phyloP scores from a whole-genome alignment of 2,888 invertebrate species.

The Eupithecia exiguata region DNA sequence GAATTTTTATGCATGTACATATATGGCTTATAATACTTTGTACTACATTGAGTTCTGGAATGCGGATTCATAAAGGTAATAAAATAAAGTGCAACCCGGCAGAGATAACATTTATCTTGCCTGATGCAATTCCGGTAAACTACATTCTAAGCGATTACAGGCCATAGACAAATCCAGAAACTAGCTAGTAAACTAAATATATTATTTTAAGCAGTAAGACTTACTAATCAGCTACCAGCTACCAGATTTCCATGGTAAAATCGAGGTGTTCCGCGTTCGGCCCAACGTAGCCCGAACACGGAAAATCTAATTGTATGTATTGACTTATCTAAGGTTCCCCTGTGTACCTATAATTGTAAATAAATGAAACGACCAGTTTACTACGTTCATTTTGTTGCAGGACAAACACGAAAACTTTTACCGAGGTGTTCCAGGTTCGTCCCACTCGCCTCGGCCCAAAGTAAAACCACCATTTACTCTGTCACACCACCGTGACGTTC shows the following conservation, averaged over 20 bases:
- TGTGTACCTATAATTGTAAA: no score
- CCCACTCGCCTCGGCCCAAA: no score
- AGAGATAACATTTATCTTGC: slow-evolving; percentile 12
- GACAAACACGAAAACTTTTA: no score
- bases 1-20: background rate
- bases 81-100: background rate
- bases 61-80: background rate
- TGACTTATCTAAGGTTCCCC: no score
- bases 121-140: slow-evolving; percentile 8
- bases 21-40: background rate
- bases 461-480: no score
- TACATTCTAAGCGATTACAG: background rate
- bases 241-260: background rate
- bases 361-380: no score
- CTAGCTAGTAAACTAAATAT: slow-evolving; percentile 2
- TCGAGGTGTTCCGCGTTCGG: no score
- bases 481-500: no score
- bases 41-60: background rate
- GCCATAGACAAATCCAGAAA: background rate
- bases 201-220: background rate
- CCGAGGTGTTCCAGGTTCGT: no score
- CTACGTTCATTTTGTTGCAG: no score
- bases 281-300: no score
- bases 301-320: no score
- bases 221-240: background rate